phyloP scores from a whole-genome alignment of 92 coral and sea anemone genomes.

The Porites divaricata region DNA sequence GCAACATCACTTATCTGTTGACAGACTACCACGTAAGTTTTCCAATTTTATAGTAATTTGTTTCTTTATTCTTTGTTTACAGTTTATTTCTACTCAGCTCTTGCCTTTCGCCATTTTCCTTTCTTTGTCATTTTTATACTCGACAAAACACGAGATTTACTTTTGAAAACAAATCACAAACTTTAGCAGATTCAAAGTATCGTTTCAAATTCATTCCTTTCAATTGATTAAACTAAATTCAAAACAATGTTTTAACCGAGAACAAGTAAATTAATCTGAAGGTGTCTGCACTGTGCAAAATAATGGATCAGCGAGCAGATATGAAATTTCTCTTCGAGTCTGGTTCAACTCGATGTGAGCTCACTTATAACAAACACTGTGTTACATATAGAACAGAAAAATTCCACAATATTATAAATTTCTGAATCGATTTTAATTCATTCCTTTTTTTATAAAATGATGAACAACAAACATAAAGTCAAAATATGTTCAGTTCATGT shows the following conservation, averaged over 20 bases:
- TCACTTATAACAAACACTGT: too few relatives aligned
- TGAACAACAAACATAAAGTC: too few relatives aligned
- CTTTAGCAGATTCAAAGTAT: background rate
- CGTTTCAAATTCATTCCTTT: background rate
- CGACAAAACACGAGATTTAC: background rate
- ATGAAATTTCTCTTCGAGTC: background rate
- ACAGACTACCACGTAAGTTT: constrained; percentile 6
- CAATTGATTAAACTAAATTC: background rate
- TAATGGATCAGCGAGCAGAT: background rate
- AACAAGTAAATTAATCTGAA: background rate
- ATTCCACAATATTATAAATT: too few relatives aligned
- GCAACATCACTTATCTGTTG: background rate
- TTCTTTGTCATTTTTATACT: background rate
- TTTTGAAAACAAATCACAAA: background rate
- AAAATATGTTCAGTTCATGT: too few relatives aligned
- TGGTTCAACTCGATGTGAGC: too few relatives aligned
- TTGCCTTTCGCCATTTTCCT: background rate
- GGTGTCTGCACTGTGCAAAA: background rate
- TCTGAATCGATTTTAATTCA: too few relatives aligned
- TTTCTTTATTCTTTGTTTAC: background rate
- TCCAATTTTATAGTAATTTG: background rate
- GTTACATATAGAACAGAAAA: background rate
- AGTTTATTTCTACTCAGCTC: background rate
- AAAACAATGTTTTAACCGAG: background rate
- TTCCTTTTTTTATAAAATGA: too few relatives aligned